These are phyloP conservation scores for Scaptomyza cyrtandrae DNA, from an alignment of 2,888 invertebrate genomes.

Conservation along the genomic window DNA sequence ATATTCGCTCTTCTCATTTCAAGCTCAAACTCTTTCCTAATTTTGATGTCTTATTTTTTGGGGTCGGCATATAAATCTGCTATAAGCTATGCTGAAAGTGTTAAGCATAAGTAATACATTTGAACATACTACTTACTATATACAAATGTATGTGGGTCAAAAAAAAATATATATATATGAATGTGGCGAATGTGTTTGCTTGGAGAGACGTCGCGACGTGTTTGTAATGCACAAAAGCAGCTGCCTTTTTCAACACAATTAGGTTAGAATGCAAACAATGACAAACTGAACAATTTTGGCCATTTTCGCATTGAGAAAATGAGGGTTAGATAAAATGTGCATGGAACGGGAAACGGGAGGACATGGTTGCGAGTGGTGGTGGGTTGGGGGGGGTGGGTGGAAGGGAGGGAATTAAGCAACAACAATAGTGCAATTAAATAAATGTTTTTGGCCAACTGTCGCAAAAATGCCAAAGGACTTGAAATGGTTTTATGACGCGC, in stretches of 20 bases:
- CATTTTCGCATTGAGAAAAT: conserved; percentile 21
- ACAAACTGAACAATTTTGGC: conserved; percentile 58
- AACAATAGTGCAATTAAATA: conserved; percentile 65
- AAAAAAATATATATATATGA: conserved; percentile 26
- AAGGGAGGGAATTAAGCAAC: conserved; percentile 19
- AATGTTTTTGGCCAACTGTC: conserved; percentile 61
- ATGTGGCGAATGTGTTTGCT: conserved; percentile 35
- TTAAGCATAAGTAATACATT: conserved; percentile 15
- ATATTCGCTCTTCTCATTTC: not conserved
- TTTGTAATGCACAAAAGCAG: conserved; percentile 61
- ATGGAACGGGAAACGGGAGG: not conserved
- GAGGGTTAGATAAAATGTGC: conserved; percentile 10
- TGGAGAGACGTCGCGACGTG: conserved; percentile 61
- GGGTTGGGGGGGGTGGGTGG: too few relatives aligned
- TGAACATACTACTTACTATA: not conserved
- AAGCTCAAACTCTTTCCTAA: too few relatives aligned
- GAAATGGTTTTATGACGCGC: conserved; percentile 58
- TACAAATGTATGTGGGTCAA: conserved; percentile 1
- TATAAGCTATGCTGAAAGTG: not conserved
- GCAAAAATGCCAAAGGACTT: conserved; percentile 51
- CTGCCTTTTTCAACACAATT: conserved; percentile 55
- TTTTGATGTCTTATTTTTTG: not conserved
- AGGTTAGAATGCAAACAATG: conserved; percentile 67
- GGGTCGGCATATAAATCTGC: not conserved
- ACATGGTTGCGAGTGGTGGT: too few relatives aligned